A percentile compares a stretch with the other conserved stretches of the same genome.
These are phyloP conservation scores for Salvelinus fontinalis DNA, from an alignment of 2,113 vertebrate genomes.

Conservation along the genomic window DNA sequence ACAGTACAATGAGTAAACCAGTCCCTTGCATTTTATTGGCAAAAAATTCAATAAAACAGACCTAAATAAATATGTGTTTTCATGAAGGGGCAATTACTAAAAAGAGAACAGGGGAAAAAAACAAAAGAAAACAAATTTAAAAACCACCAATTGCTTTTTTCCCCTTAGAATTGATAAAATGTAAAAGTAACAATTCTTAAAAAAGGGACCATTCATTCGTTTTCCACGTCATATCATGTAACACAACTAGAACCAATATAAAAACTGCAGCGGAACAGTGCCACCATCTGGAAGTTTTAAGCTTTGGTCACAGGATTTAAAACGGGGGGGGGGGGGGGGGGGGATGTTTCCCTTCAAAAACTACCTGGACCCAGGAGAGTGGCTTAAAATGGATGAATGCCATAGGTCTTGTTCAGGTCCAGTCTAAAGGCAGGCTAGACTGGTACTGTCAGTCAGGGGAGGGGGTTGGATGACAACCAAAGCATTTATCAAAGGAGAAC, in stretches of 20 bases:
- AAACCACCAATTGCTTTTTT: slow-evolving; percentile 52
- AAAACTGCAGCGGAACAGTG: slow-evolving; percentile 70
- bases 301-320: slow-evolving; percentile 77
- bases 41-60: slow-evolving; percentile 74
- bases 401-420: slow-evolving; percentile 33
- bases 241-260: slow-evolving; percentile 63
- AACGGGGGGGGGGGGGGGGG: neutral
- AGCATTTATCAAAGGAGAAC: slow-evolving; percentile 31
- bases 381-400: neutral
- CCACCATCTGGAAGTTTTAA: slow-evolving; percentile 75
- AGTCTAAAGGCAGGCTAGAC: slow-evolving; percentile 41
- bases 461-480: slow-evolving; percentile 37
- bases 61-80: slow-evolving; percentile 76
- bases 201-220: slow-evolving; percentile 53
- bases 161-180: slow-evolving; percentile 55
- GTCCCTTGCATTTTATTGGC: slow-evolving; percentile 70
- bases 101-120: slow-evolving; percentile 60
- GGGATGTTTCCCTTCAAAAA: slow-evolving; percentile 39
- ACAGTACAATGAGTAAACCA: slow-evolving; percentile 67
- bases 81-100: slow-evolving; percentile 52
- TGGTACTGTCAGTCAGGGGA: slow-evolving; percentile 32
- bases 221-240: slow-evolving; percentile 55
- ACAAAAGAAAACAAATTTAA: slow-evolving; percentile 67
- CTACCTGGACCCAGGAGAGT: slow-evolving; percentile 32
- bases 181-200: slow-evolving; percentile 39